Conservation (phyloP, 2,113 vertebrate genomes). For the Rostratula benghalensis region DNA sequence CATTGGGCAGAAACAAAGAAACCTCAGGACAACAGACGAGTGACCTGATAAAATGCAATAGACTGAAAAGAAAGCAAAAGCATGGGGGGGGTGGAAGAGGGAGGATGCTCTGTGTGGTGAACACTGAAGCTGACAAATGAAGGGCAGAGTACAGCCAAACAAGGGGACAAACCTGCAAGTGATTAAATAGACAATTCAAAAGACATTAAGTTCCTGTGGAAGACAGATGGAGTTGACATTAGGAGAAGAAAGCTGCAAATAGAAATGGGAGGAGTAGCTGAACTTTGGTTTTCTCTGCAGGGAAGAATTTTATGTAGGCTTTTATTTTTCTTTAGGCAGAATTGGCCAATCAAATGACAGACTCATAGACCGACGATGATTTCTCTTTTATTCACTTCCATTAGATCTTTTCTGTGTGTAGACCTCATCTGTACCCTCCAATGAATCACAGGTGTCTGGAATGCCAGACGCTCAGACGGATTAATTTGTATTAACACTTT, state of each 20-base stretch:
- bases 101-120: background rate
- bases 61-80: background rate
- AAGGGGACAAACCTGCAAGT: constrained; percentile 6
- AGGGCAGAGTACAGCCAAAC: constrained; percentile 13
- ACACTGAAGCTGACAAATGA: constrained; percentile 1
- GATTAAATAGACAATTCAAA: constrained; percentile 63
- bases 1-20: background rate
- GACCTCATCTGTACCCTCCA: background rate
- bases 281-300: constrained; percentile 14
- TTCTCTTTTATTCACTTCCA: background rate
- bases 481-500: background rate
- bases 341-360: constrained; percentile 4
- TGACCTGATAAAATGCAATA: background rate
- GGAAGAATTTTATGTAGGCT: background rate
- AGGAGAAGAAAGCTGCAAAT: constrained; percentile 31
- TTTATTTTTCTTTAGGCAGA: background rate
- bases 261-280: constrained; percentile 41
- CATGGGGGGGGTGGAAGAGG: background rate
- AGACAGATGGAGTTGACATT: constrained; percentile 60
- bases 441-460: background rate
- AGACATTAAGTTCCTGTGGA: constrained; percentile 21
- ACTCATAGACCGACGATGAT: background rate
- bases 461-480: accelerated
- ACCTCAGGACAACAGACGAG: background rate
- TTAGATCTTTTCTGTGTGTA: background rate